Evolutionary conservation across 2,113 vertebrate species (phyloP).

Genomic region (Gobio gobio): DNA sequence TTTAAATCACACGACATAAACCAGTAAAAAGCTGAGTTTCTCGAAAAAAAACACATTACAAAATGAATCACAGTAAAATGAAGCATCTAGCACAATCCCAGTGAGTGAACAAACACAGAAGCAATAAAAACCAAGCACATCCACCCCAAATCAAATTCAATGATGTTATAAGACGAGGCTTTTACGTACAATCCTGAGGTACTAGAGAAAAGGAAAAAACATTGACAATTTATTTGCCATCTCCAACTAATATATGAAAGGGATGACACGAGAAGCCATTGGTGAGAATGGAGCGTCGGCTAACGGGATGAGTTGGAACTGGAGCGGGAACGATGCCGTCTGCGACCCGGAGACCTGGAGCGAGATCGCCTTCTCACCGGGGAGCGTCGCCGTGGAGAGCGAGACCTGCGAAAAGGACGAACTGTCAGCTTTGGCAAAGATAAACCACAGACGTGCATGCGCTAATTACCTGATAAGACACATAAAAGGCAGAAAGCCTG

Average conservation of each 20-base stretch:
- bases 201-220: background rate
- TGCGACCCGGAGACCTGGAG: slow-evolving; percentile 90
- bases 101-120: background rate
- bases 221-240: background rate
- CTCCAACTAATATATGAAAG: background rate
- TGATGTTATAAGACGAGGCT: background rate
- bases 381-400: slow-evolving; percentile 92
- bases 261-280: background rate
- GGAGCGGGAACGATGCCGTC: slow-evolving; percentile 94
- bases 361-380: slow-evolving; percentile 88
- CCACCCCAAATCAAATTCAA: background rate
- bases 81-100: background rate
- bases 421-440: background rate
- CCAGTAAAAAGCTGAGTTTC: background rate
- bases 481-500: slow-evolving; percentile 1
- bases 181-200: background rate
- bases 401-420: slow-evolving; percentile 77
- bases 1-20: background rate
- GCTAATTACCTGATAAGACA: background rate
- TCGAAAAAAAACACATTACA: slow-evolving; percentile 26
- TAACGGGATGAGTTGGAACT: slow-evolving; percentile 98
- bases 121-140: background rate
- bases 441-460: background rate
- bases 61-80: slow-evolving; percentile 16
- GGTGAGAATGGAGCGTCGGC: slow-evolving; percentile 50